Conservation (phyloP, 2,113 vertebrate genomes). For the Myotis davidii region DNA sequence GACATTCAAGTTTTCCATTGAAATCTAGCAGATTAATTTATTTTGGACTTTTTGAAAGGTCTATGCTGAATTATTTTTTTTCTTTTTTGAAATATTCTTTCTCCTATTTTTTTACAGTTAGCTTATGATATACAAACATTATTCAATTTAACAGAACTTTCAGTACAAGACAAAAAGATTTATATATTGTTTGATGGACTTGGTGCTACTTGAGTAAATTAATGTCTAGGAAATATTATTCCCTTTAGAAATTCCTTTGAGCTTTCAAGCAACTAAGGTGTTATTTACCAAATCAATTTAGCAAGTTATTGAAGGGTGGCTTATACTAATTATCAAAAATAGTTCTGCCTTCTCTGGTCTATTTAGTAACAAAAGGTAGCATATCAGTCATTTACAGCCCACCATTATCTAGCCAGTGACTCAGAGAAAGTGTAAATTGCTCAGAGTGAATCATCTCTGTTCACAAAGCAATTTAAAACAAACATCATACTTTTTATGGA, state of each 20-base stretch:
- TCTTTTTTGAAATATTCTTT: background rate
- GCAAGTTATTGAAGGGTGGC: background rate
- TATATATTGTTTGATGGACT: background rate
- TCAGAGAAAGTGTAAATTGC: background rate
- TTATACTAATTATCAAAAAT: slow-evolving; percentile 12
- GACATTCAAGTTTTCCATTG: background rate
- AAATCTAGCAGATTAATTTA: background rate
- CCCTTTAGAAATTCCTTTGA: slow-evolving; percentile 36
- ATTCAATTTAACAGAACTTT: slow-evolving; percentile 29
- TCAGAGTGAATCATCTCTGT: background rate
- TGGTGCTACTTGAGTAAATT: background rate
- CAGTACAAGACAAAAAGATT: background rate
- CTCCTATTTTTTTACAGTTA: background rate
- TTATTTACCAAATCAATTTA: slow-evolving; percentile 2
- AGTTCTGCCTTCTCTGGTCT: background rate
- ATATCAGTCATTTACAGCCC: background rate
- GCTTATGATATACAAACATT: background rate
- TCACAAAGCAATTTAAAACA: slow-evolving; percentile 1
- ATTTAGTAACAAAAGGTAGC: background rate
- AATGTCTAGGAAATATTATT: background rate
- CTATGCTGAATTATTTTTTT: background rate
- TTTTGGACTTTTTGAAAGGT: background rate
- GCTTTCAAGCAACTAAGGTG: background rate
- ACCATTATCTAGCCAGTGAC: background rate
- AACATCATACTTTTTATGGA: background rate